These are phyloP conservation scores for Salvelinus namaycush DNA, from an alignment of 2,113 vertebrate genomes.

Conservation along the genomic window DNA sequence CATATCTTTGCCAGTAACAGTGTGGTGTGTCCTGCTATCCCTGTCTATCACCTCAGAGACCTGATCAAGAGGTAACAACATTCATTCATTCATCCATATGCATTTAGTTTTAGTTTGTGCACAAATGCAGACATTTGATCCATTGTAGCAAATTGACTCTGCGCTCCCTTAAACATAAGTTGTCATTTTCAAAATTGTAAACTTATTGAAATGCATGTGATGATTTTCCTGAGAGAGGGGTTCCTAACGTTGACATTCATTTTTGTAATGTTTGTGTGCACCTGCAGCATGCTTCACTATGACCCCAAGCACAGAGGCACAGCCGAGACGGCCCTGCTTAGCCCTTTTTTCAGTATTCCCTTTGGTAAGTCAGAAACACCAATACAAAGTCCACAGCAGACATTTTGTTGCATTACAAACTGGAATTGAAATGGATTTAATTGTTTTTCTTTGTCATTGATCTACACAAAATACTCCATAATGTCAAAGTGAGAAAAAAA, in stretches of 20 bases:
- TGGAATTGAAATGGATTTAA: too few relatives aligned
- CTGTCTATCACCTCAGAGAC: slow-evolving; percentile 96
- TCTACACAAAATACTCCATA: too few relatives aligned
- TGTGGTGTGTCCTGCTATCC: slow-evolving; percentile 87
- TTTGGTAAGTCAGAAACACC: slow-evolving; percentile 79
- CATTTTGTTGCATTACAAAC: not conserved
- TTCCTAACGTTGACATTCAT: slow-evolving; percentile 55
- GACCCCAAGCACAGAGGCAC: slow-evolving; percentile 84
- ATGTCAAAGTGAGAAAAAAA: too few relatives aligned
- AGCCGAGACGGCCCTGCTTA: slow-evolving; percentile 84
- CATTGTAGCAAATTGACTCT: too few relatives aligned
- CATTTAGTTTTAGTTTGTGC: too few relatives aligned
- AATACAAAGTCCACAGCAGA: not conserved
- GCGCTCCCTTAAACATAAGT: too few relatives aligned
- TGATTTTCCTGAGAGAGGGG: slow-evolving; percentile 34
- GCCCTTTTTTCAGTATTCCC: slow-evolving; percentile 95
- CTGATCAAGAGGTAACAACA: slow-evolving; percentile 90
- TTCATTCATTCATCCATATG: not conserved
- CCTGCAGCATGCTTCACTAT: slow-evolving; percentile 86
- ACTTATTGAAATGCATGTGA: not conserved
- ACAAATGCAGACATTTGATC: too few relatives aligned
- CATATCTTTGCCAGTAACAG: slow-evolving; percentile 91
- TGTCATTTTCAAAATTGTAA: not conserved
- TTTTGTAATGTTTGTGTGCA: slow-evolving; percentile 24
- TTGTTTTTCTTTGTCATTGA: too few relatives aligned